A percentile compares a stretch with the other conserved stretches of the same genome.
Evolutionary conservation across 2,888 invertebrate species (phyloP).

Genomic region (Xylota sylvarum): DNA sequence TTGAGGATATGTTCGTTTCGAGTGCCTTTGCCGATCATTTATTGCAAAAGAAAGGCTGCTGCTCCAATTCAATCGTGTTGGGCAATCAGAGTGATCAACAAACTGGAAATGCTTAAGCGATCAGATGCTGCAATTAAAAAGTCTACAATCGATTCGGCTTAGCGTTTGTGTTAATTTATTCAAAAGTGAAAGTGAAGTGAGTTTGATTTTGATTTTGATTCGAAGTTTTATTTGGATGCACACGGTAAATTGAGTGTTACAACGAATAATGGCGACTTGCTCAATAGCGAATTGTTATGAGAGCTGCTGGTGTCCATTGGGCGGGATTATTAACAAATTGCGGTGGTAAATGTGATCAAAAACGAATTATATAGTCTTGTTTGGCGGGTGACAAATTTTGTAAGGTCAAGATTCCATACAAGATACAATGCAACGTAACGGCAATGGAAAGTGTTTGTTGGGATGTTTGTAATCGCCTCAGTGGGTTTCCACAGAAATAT

Average conservation of each 20-base stretch:
- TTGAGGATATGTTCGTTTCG: conserved; percentile 53
- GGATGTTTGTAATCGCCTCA: background rate
- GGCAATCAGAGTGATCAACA: conserved; percentile 59
- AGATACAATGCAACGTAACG: background rate
- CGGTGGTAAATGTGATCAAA: conserved; percentile 7
- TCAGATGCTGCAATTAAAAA: conserved; percentile 69
- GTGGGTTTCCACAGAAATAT: conserved; percentile 3
- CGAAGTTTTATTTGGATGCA: conserved; percentile 39
- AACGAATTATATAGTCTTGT: conserved; percentile 32
- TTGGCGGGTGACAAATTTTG: conserved; percentile 31
- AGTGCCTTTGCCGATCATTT: conserved; percentile 40
- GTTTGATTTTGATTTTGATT: conserved; percentile 29
- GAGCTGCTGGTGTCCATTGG: background rate
- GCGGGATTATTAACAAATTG: conserved; percentile 10
- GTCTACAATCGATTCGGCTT: conserved; percentile 34
- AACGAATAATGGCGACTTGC: conserved; percentile 21
- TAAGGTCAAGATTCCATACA: conserved; percentile 24
- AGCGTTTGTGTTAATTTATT: conserved; percentile 66
- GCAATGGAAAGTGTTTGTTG: conserved; percentile 42
- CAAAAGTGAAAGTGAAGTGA: conserved; percentile 71
- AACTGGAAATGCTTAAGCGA: conserved; percentile 56
- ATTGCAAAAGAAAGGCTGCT: conserved; percentile 51
- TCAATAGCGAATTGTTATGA: conserved; percentile 20
- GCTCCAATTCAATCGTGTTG: conserved; percentile 34
- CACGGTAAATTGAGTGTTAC: conserved; percentile 41